phyloP scores from a whole-genome alignment of 1,140 invertebrate genomes.

The Zaprionus nigranus region DNA sequence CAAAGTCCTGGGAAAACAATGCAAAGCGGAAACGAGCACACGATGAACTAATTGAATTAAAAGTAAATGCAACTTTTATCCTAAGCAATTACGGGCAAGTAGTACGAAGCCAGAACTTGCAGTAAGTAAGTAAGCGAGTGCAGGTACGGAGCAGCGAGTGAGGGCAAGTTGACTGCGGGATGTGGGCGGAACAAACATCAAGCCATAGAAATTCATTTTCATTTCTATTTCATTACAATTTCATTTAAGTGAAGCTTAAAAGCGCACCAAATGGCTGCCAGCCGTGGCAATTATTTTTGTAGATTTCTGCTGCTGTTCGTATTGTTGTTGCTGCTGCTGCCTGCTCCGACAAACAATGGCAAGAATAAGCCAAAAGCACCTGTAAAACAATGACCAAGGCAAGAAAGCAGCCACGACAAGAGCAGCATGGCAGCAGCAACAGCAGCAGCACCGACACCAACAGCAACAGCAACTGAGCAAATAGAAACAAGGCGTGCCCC shows the following conservation, averaged over 20 bases:
- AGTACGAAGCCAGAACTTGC: neutral
- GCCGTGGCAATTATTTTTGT: constrained; percentile 80
- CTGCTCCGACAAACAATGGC: constrained; percentile 46
- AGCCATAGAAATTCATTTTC: constrained; percentile 81
- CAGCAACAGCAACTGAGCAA: constrained; percentile 59
- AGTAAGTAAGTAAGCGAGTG: constrained; percentile 1
- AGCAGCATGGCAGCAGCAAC: neutral
- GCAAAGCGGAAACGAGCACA: constrained; percentile 42
- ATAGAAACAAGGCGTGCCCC: constrained; percentile 62
- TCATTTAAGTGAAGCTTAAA: constrained; percentile 82
- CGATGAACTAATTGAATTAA: constrained; percentile 76
- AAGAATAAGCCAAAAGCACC: constrained; percentile 63
- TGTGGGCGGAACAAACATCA: constrained; percentile 59
- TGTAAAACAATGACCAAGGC: constrained; percentile 67
- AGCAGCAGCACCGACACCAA: neutral
- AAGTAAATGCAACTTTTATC: constrained; percentile 82
- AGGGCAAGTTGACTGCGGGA: neutral
- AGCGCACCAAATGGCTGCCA: constrained; percentile 79
- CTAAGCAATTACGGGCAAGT: constrained; percentile 68
- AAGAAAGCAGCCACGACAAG: constrained; percentile 33
- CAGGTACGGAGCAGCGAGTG: neutral
- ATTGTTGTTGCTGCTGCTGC: neutral
- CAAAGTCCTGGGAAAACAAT: constrained; percentile 37
- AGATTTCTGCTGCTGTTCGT: constrained; percentile 61
- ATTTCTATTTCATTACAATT: constrained; percentile 82